Evolutionary conservation across 2,888 invertebrate species (phyloP).

Genomic region (Pseudolycoriella hygida): DNA sequence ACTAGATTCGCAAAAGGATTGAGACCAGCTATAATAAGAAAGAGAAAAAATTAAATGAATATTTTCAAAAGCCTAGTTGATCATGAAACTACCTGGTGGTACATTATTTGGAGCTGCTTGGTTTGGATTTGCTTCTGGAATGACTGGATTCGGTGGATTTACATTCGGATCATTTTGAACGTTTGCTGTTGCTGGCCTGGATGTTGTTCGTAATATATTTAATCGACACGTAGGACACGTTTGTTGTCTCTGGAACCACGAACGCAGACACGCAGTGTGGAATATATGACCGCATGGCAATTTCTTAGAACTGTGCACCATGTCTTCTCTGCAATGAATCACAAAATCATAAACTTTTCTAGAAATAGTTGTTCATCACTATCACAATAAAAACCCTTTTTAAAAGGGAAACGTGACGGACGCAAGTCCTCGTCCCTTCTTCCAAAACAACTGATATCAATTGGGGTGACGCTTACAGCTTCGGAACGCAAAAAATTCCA

Average conservation of each 20-base stretch:
- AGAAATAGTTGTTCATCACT: neutral
- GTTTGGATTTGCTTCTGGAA: slow-evolving; percentile 15
- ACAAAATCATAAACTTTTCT: too few relatives aligned
- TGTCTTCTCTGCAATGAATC: slow-evolving; percentile 42
- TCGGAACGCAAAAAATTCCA: too few relatives aligned
- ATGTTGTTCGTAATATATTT: slow-evolving; percentile 49
- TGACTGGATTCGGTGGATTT: slow-evolving; percentile 10
- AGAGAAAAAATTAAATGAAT: neutral
- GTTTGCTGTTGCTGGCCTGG: slow-evolving; percentile 18
- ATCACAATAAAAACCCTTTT: too few relatives aligned
- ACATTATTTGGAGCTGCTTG: slow-evolving; percentile 1
- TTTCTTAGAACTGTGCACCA: slow-evolving; percentile 71
- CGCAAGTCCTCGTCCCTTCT: too few relatives aligned
- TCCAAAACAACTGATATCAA: too few relatives aligned
- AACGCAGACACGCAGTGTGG: slow-evolving; percentile 90
- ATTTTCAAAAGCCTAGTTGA: neutral
- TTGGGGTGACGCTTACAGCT: too few relatives aligned
- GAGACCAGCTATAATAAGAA: neutral
- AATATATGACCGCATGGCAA: slow-evolving; percentile 98
- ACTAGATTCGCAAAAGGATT: slow-evolving; percentile 14
- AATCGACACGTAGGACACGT: slow-evolving; percentile 97
- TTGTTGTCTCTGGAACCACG: slow-evolving; percentile 99
- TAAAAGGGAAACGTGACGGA: too few relatives aligned
- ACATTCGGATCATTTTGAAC: slow-evolving; percentile 12
- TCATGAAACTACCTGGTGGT: neutral